phyloP scores from a whole-genome alignment of 37 sponge, comb jelly and placozoan genomes.

The Bolinopsis microptera region DNA sequence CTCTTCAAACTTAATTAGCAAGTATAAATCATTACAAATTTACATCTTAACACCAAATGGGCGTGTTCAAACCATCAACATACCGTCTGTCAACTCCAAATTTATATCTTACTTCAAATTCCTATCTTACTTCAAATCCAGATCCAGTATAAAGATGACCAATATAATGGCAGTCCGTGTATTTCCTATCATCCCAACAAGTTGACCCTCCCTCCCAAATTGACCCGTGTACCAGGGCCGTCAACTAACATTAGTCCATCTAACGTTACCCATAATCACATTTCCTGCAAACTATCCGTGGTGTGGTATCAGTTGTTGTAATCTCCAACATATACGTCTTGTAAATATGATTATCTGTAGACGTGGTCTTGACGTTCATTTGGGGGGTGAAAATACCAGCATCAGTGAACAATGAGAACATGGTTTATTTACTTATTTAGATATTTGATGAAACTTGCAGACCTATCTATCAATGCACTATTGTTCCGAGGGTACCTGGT shows the following conservation, averaged over 20 bases:
- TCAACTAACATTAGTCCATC: neutral
- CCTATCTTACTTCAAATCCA: neutral
- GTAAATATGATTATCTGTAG: neutral
- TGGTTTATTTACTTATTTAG: neutral
- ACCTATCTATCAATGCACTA: neutral
- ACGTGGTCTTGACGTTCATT: neutral
- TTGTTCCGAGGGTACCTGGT: neutral
- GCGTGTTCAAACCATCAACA: neutral
- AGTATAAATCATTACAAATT: neutral
- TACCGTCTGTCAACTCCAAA: no score
- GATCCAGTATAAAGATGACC: neutral
- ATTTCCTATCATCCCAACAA: neutral
- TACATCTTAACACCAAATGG: neutral
- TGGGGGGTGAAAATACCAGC: no score
- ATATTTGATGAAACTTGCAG: neutral
- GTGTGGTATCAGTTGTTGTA: neutral
- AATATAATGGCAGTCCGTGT: neutral
- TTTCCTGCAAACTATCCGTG: neutral
- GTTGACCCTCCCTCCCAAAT: neutral
- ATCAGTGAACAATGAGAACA: neutral
- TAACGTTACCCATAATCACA: neutral
- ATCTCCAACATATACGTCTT: neutral
- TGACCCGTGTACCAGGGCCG: neutral
- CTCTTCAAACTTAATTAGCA: neutral
- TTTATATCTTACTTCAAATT: no score